Conservation (phyloP, 2,888 invertebrate genomes). For the Anorthoa munda region DNA sequence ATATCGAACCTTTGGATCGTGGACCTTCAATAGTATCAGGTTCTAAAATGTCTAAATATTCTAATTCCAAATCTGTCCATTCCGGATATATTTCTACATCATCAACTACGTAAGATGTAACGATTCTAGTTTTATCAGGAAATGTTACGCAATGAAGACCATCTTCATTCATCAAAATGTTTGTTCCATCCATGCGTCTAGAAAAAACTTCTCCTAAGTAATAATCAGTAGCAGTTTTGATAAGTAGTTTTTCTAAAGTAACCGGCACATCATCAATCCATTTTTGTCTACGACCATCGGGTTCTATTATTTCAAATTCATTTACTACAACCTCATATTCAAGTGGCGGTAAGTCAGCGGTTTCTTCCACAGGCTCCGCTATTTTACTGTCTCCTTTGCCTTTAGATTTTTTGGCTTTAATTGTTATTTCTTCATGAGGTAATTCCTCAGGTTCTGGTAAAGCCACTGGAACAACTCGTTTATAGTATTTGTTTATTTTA, state of each 20-base stretch:
- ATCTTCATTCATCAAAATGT: constrained; percentile 82
- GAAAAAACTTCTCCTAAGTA: constrained; percentile 85
- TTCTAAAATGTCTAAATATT: constrained; percentile 75
- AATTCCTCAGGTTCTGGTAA: constrained; percentile 51
- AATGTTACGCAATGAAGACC: constrained; percentile 84
- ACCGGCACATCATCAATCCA: constrained; percentile 74
- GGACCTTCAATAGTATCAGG: constrained; percentile 68
- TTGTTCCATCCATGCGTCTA: constrained; percentile 85
- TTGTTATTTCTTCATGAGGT: constrained; percentile 67
- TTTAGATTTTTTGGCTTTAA: constrained; percentile 79
- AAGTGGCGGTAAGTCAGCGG: constrained; percentile 54
- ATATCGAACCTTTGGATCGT: constrained; percentile 73
- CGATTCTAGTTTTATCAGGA: constrained; percentile 84
- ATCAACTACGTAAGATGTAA: constrained; percentile 78
- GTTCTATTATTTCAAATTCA: constrained; percentile 82
- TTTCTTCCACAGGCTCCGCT: constrained; percentile 64
- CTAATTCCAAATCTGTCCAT: constrained; percentile 83
- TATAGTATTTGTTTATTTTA: constrained; percentile 79
- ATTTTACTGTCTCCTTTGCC: constrained; percentile 75
- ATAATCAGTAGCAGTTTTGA: constrained; percentile 86
- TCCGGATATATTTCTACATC: constrained; percentile 84
- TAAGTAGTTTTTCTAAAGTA: constrained; percentile 79
- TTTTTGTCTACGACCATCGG: constrained; percentile 79
- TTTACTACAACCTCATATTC: constrained; percentile 79
- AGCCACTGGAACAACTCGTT: constrained; percentile 63